phyloP scores from a whole-genome alignment of 2,113 vertebrate species.

The Donacobius atricapilla region DNA sequence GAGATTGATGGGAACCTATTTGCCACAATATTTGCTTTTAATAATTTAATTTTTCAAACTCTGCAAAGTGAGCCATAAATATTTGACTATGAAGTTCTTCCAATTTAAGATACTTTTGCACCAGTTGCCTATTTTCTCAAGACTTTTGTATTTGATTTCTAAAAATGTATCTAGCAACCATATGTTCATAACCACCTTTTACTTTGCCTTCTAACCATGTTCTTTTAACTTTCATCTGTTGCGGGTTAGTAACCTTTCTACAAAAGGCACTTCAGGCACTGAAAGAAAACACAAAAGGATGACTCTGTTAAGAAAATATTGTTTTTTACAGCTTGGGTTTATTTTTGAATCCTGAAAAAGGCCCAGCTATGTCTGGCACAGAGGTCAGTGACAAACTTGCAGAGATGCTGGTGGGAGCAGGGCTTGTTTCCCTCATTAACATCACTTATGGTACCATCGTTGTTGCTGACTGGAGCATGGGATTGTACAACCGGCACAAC shows the following conservation, averaged over 20 bases:
- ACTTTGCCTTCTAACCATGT: slow-evolving; percentile 22
- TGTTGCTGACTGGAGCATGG: not conserved
- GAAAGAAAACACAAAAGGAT: slow-evolving; percentile 12
- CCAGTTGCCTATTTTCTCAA: slow-evolving; percentile 24
- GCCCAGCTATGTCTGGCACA: not conserved
- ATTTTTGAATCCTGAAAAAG: not conserved
- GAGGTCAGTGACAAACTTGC: not conserved
- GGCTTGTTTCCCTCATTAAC: not conserved
- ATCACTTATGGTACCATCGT: not conserved
- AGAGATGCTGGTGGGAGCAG: not conserved
- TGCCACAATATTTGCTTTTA: slow-evolving; percentile 83
- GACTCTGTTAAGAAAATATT: slow-evolving; percentile 39
- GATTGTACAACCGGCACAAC: not conserved
- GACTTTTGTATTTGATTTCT: not conserved
- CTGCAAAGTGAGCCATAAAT: slow-evolving; percentile 70
- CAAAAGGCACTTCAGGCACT: not conserved
- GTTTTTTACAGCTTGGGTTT: not conserved
- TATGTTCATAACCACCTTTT: slow-evolving; percentile 3
- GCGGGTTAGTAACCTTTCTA: not conserved
- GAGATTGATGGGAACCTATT: slow-evolving; percentile 79
- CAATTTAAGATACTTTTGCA: slow-evolving; percentile 57
- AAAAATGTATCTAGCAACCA: slow-evolving; percentile 19
- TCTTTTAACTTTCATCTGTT: slow-evolving; percentile 34
- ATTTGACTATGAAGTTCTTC: slow-evolving; percentile 72
- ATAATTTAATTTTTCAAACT: slow-evolving; percentile 83